A percentile compares a stretch with the other conserved stretches of the same genome.
These are phyloP conservation scores for Bucorvus abyssinicus DNA, from an alignment of 2,797 vertebrate species.

Conservation along the genomic window DNA sequence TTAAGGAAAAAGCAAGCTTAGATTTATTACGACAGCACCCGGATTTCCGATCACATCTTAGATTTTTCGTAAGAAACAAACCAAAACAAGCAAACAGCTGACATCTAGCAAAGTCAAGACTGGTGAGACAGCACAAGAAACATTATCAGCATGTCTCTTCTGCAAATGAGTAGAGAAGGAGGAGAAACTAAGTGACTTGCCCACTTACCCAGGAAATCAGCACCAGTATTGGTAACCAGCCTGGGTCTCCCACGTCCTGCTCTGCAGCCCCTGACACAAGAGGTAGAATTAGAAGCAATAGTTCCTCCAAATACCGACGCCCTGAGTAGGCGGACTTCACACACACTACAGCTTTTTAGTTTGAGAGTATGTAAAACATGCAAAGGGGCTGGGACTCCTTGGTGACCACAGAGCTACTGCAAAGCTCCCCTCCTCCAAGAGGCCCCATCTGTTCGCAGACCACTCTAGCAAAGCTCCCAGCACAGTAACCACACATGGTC, in stretches of 20 bases:
- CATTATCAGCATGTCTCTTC: accelerated
- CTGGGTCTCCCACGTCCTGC: neutral
- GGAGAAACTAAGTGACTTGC: neutral
- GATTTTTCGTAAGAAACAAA: neutral
- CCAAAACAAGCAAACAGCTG: neutral
- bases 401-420: neutral
- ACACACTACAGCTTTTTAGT: neutral
- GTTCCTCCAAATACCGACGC: neutral
- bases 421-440: neutral
- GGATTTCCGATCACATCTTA: accelerated
- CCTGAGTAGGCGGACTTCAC: neutral
- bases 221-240: neutral
- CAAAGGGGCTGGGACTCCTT: neutral
- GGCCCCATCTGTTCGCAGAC: neutral
- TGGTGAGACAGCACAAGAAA: neutral
- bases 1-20: neutral
- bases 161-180: neutral
- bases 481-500: neutral
- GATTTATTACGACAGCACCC: neutral
- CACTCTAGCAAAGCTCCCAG: neutral
- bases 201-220: neutral
- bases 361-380: accelerated
- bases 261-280: neutral
- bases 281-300: neutral
- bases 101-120: neutral